phyloP scores from a whole-genome alignment of 2,113 vertebrate genomes.

The Casuarius casuarius region DNA sequence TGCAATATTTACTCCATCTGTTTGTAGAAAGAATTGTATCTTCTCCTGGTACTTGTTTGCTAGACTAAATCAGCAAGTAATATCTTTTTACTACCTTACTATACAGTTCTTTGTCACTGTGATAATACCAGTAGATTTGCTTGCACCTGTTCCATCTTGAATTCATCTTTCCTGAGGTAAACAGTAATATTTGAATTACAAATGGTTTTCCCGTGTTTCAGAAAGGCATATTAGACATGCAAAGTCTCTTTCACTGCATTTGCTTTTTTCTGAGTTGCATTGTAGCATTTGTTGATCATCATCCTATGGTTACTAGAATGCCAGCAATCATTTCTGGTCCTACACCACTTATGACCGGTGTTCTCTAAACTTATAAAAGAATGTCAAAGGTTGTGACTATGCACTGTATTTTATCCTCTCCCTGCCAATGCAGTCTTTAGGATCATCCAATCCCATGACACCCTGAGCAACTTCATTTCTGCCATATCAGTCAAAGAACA shows the following conservation, averaged over 20 bases:
- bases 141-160: neutral
- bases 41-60: neutral
- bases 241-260: neutral
- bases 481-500: neutral
- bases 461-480: neutral
- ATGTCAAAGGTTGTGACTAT: neutral
- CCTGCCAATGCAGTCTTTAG: neutral
- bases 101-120: neutral
- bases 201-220: neutral
- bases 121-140: neutral
- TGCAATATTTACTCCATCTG: neutral
- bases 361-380: neutral
- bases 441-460: neutral
- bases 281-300: neutral
- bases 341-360: rapidly evolving
- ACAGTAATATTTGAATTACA: neutral
- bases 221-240: neutral
- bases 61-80: neutral
- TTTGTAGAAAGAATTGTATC: neutral
- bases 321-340: neutral
- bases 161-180: neutral
- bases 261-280: neutral
- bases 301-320: neutral
- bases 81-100: neutral
- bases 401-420: neutral